Base-by-base conservation (phyloP, 2,888 invertebrate species). In the Eumacrocentrus americanus region DNA sequence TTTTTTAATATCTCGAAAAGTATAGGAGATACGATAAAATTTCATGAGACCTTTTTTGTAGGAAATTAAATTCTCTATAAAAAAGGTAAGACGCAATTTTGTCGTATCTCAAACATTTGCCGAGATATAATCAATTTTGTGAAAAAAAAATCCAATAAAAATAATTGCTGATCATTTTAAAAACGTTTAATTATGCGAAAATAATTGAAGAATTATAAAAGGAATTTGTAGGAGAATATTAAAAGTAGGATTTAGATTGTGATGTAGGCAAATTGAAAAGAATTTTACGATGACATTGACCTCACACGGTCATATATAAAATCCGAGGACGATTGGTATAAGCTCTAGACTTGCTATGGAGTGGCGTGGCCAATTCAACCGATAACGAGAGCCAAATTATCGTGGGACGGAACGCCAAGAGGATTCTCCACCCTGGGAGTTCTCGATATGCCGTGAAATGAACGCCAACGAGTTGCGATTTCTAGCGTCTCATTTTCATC, bases 381-480 rank as follows among this genome's bases (percentile, higher is more conserved):
- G 71, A 70, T 69, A 70, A 69, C 70, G 64, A 68, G 65, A 63
- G 63, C 18, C 63, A 69, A 71, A 73, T 73, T 70, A 72, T 71
- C 72, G 73, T 73, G 73, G 67, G 73, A 73, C 65, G 53, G 55
- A 54, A 63, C 55, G 65, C 61, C 62, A 56, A 61, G 48, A 51
- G 54, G 22, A 50, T 35, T 63, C 66, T 65, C 68, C 61, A 66
- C 65, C 54, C 63, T 69, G 61, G 65, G 59, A 61, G 53, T 50
- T 53, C 5, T 29, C 65, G 61, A 60, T 58, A 52, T n/a, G n/a
- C 42, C 35, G 35, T 18, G 35, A 46, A 55, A 35, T 47, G 23
- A 55, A 18, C 16, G 53, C n/a, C n/a, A n/a, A n/a, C 3, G 29
- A 18, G 44, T 18, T n/a, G 22, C 25, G 12, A 25, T 46, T 35